Evolutionary conservation across 2,888 invertebrate species (phyloP).

Genomic region (Agonopterix subpropinquella): DNA sequence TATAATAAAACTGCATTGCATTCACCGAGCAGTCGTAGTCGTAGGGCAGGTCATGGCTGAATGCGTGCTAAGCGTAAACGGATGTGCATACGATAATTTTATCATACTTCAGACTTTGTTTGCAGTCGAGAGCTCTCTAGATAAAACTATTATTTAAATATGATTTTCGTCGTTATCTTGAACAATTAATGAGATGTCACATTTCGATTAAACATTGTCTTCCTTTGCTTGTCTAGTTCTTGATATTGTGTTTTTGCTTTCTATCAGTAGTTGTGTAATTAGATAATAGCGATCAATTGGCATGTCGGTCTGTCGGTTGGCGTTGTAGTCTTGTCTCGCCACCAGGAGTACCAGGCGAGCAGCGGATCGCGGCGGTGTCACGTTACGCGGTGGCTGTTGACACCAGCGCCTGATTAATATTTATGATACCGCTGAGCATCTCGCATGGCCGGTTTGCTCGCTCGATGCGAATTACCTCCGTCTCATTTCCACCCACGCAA

Average conservation of each 20-base stretch:
- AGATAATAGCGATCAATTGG: conserved; percentile 21
- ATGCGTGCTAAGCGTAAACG: conserved; percentile 58
- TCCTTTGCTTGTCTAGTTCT: too few relatives aligned
- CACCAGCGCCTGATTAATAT: conserved; percentile 76
- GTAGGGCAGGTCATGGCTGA: conserved; percentile 72
- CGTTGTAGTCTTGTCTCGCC: conserved; percentile 34
- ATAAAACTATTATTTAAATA: conserved; percentile 25
- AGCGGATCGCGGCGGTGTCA: conserved; percentile 68
- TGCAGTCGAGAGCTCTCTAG: conserved; percentile 15
- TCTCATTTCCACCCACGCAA: conserved; percentile 48
- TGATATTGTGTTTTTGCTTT: background rate
- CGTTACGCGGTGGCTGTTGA: conserved; percentile 76
- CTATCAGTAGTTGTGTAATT: conserved; percentile 4
- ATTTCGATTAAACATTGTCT: too few relatives aligned
- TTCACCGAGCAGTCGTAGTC: conserved; percentile 48
- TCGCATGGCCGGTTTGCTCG: conserved; percentile 72
- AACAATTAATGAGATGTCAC: conserved; percentile 8
- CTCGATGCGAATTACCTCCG: conserved; percentile 61
- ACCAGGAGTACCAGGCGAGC: conserved; percentile 61
- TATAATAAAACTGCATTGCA: conserved; percentile 43
- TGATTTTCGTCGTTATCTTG: conserved; percentile 10
- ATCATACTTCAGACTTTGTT: conserved; percentile 40
- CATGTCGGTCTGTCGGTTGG: conserved; percentile 32
- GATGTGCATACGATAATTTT: conserved; percentile 63
- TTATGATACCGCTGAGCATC: conserved; percentile 75